Conservation (phyloP, 1,140 invertebrate genomes). For the Epicauta chinensis region DNA sequence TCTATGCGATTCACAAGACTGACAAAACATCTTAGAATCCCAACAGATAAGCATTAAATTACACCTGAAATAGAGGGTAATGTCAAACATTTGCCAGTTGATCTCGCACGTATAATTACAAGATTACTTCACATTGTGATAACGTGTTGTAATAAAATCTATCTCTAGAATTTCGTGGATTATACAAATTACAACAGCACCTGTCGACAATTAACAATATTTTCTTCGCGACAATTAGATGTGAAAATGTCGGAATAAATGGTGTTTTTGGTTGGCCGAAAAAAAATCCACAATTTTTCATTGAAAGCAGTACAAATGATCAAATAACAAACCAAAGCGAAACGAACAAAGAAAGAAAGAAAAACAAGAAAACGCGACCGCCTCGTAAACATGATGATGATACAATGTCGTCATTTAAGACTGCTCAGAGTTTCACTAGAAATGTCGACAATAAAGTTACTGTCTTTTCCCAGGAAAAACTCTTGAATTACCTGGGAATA, state of each 20-base stretch:
- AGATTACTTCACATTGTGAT: slow-evolving; percentile 17
- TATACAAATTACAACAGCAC: slow-evolving; percentile 1
- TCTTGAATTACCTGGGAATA: slow-evolving; percentile 14
- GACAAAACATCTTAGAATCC: too few relatives aligned
- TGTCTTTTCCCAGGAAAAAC: slow-evolving; percentile 6
- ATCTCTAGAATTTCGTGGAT: slow-evolving; percentile 4
- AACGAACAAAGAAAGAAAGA: too few relatives aligned
- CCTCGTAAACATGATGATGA: too few relatives aligned
- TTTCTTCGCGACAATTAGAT: too few relatives aligned
- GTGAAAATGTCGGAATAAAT: too few relatives aligned
- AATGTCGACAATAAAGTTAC: slow-evolving; percentile 14
- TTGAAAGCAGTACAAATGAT: too few relatives aligned
- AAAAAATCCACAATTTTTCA: too few relatives aligned
- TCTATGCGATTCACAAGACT: too few relatives aligned
- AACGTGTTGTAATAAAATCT: slow-evolving; percentile 7
- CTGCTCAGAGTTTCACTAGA: slow-evolving; percentile 1
- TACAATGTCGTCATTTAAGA: slow-evolving; percentile 1
- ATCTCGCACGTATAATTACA: slow-evolving; percentile 19
- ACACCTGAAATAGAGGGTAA: slow-evolving; percentile 16
- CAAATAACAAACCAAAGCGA: too few relatives aligned
- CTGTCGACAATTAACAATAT: too few relatives aligned
- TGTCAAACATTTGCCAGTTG: slow-evolving; percentile 10
- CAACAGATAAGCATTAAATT: slow-evolving; percentile 17
- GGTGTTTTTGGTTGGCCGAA: too few relatives aligned
- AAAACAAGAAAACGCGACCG: too few relatives aligned